Conservation (phyloP, 2,888 invertebrate species). For the Sphecodes monilicornis region DNA sequence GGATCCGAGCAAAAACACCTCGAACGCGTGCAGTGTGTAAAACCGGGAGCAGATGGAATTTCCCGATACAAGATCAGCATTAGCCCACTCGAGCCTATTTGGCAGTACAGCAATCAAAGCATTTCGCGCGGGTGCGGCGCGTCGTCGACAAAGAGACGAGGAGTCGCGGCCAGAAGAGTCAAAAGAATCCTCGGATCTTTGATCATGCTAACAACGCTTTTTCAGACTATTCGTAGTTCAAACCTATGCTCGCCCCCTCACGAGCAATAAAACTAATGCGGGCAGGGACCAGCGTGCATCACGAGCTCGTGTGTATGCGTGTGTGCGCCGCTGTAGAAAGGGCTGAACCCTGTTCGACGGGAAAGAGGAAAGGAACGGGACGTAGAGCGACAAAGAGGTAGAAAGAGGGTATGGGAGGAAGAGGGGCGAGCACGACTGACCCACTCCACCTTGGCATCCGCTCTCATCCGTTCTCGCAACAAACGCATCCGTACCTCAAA, state of each 20-base stretch:
- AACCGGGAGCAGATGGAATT: neutral
- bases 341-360: neutral
- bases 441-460: conserved; percentile 54
- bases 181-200: conserved; percentile 48
- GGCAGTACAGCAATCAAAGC: conserved; percentile 44
- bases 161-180: conserved; percentile 26
- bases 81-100: conserved; percentile 32
- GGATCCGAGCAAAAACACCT: neutral
- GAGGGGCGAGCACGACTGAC: conserved; percentile 39
- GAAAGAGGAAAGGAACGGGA: neutral
- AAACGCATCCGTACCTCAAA: conserved; percentile 64
- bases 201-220: conserved; percentile 51
- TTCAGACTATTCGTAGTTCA: conserved; percentile 45
- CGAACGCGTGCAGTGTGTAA: neutral
- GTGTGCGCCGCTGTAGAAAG: neutral
- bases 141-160: conserved; percentile 42
- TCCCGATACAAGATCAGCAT: neutral
- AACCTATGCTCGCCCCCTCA: neutral
- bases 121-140: neutral
- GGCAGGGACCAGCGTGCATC: conserved; percentile 28
- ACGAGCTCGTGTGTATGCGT: neutral
- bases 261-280: conserved; percentile 61
- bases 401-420: neutral
- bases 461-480: conserved; percentile 61
- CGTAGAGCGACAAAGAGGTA: neutral